Evolutionary conservation across 2,888 invertebrate genomes (phyloP).

Genomic region (Eurytoma adleriae): DNA sequence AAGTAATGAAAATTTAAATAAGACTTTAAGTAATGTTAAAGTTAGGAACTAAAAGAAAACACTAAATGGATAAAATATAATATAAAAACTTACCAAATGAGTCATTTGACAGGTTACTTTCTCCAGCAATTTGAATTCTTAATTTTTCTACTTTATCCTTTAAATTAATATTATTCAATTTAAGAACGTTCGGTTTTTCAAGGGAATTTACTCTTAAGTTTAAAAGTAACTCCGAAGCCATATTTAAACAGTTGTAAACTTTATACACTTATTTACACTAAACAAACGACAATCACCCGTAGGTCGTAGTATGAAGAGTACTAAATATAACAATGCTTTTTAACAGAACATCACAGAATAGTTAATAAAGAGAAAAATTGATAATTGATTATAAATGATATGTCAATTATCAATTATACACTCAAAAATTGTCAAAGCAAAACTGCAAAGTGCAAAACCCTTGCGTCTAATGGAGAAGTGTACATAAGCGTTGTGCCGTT

Average conservation of each 20-base stretch:
- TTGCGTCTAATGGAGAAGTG: too few relatives aligned
- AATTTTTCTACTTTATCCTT: slow-evolving; percentile 80
- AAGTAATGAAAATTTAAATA: background rate
- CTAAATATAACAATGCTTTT: too few relatives aligned
- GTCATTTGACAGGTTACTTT: slow-evolving; percentile 78
- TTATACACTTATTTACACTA: too few relatives aligned
- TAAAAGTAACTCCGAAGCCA: slow-evolving; percentile 70
- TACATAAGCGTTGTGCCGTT: too few relatives aligned
- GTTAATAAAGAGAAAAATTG: too few relatives aligned
- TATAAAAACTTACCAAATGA: slow-evolving; percentile 77
- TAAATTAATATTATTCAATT: slow-evolving; percentile 80
- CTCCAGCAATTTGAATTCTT: slow-evolving; percentile 79
- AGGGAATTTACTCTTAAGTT: slow-evolving; percentile 78
- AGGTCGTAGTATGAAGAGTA: too few relatives aligned
- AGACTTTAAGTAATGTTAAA: background rate
- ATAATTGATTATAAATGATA: too few relatives aligned
- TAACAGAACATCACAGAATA: too few relatives aligned
- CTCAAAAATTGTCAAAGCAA: too few relatives aligned
- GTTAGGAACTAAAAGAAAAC: slow-evolving; percentile 5
- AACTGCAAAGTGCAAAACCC: too few relatives aligned
- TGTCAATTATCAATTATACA: too few relatives aligned
- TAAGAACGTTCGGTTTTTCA: slow-evolving; percentile 78
- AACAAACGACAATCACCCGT: too few relatives aligned
- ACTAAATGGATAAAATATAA: slow-evolving; percentile 26
- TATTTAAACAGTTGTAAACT: slow-evolving; percentile 50